These are phyloP conservation scores for Leptodactylus fuscus DNA, from an alignment of 2,113 vertebrate species.

Conservation along the genomic window DNA sequence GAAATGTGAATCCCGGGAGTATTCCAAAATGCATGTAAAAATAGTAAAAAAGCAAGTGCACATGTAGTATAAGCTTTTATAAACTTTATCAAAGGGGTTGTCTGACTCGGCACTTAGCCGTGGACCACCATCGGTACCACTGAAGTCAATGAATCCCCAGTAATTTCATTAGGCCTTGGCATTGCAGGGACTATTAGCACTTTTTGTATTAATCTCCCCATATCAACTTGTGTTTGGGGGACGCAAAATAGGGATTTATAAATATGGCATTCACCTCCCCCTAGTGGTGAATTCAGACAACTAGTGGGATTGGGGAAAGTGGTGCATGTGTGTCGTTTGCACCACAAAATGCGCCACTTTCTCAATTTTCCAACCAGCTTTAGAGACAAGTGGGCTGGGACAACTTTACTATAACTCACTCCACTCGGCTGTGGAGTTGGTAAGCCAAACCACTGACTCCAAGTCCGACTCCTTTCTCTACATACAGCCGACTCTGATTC, in stretches of 20 bases:
- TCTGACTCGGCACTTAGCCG: neutral
- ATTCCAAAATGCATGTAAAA: neutral
- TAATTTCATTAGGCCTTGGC: neutral
- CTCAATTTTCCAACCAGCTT: no score
- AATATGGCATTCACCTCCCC: neutral
- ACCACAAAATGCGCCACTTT: no score
- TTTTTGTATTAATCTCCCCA: neutral
- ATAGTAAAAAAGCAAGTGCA: constrained; percentile 4
- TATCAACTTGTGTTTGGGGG: neutral
- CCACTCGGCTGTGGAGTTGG: no score
- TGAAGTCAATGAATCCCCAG: neutral
- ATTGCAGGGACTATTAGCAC: neutral
- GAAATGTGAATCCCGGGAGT: neutral
- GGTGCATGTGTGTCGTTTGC: no score
- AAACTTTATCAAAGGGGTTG: neutral
- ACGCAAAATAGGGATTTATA: neutral
- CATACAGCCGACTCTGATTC: no score
- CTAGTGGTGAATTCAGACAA: no score
- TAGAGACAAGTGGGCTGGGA: no score
- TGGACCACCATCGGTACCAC: neutral
- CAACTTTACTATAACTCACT: no score
- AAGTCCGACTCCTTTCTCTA: no score
- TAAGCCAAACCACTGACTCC: no score
- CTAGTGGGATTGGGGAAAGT: no score
- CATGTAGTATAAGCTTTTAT: neutral